Conservation (phyloP, 2,797 vertebrate species). For the Bradypodion ventrale region DNA sequence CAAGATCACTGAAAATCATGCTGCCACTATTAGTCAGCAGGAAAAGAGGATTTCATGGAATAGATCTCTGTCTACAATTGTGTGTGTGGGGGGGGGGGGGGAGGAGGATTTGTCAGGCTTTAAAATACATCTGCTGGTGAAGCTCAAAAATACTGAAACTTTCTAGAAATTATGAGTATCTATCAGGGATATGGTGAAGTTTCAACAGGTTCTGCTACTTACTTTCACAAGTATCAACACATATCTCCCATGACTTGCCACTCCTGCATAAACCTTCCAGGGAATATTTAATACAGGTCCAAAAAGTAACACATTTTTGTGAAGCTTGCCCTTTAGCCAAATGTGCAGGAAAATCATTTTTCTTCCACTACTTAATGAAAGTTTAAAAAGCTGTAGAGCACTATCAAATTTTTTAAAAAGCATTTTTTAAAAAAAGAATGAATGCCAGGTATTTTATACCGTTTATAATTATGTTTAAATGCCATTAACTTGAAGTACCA, state of each 20-base stretch:
- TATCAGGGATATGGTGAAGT: neutral
- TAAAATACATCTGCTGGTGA: conserved; percentile 18
- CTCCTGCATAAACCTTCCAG: conserved; percentile 13
- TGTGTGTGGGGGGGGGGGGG: no score
- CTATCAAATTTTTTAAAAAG: conserved; percentile 7
- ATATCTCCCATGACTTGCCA: conserved; percentile 13
- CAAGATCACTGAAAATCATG: conserved; percentile 17
- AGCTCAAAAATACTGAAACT: conserved; percentile 9
- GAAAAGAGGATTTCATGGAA: conserved; percentile 37
- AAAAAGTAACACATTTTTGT: fast-evolving
- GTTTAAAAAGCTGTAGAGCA: no score
- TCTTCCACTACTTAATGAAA: neutral
- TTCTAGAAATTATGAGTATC: conserved; percentile 20
- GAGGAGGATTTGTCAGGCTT: conserved; percentile 26
- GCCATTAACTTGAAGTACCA: conserved; percentile 24
- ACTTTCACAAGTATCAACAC: conserved; percentile 19
- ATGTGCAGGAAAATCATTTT: neutral
- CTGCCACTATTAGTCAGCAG: conserved; percentile 31
- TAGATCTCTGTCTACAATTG: conserved; percentile 33
- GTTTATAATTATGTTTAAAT: conserved; percentile 11
- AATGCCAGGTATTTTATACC: neutral
- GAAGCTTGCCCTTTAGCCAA: neutral
- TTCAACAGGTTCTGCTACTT: conserved; percentile 7
- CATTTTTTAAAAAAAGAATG: conserved; percentile 18
- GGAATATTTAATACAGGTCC: conserved; percentile 1